phyloP scores from a whole-genome alignment of 2,113 vertebrate species.

The Ramphastos sulfuratus region DNA sequence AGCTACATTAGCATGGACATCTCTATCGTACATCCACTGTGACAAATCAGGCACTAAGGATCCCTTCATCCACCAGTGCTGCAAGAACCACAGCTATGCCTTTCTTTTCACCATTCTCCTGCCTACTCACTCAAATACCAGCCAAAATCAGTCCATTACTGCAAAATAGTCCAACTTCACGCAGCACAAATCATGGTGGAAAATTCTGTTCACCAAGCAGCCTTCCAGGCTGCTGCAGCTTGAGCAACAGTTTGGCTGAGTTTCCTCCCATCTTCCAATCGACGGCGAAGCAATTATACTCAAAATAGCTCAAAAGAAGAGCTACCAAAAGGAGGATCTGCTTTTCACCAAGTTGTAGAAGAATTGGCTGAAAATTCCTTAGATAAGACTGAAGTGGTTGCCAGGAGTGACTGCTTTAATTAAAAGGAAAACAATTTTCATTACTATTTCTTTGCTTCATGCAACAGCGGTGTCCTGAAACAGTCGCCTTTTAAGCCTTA shows the following conservation, averaged over 20 bases:
- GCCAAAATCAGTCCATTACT: background rate
- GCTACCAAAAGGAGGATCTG: background rate
- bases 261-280: background rate
- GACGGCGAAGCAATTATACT: background rate
- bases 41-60: background rate
- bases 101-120: background rate
- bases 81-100: background rate
- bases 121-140: background rate
- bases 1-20: background rate
- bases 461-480: background rate
- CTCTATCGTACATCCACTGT: background rate
- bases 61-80: background rate
- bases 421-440: slow-evolving; percentile 35
- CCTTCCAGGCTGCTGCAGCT: background rate
- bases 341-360: slow-evolving; percentile 14
- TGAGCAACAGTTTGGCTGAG: background rate
- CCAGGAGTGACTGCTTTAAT: slow-evolving; percentile 45
- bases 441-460: background rate
- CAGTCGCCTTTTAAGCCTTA: background rate
- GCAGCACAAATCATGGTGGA: background rate
- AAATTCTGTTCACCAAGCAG: background rate
- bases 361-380: background rate
- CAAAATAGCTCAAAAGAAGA: background rate
- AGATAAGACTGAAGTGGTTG: slow-evolving; percentile 27
- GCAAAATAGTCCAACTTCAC: background rate